Evolutionary conservation across 2,888 invertebrate genomes (phyloP), one percentile per base, ranked within the genome.

Genomic region (Hyposoter dolosus): DNA sequence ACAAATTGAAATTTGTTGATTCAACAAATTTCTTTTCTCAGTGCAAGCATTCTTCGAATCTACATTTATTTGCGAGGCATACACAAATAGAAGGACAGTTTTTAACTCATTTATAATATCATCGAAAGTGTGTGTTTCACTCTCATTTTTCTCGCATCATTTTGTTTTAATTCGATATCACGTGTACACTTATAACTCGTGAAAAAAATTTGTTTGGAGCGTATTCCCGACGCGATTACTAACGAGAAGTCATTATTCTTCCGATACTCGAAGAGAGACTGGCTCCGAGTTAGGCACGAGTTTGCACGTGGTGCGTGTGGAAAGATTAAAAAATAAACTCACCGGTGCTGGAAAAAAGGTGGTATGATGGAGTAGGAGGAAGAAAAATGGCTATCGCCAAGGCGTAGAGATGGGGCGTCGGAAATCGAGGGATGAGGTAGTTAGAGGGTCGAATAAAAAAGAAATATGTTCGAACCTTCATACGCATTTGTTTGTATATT

Each of bases 201-300:
- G 12, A 45, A n/a, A 28, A 74, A 76, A 78, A 63, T 68, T n/a
- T 60, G 68, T 85, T 79, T 60, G 81, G 68, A 76, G 40, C 32
- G 50, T 65, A 77, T 72, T 53, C 65, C 56, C 75, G 72, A 76
- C 75, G 83, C 83, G 76, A 77, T 86, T 81, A 74, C 83, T 83
- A 81, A 83, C 83, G 83, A 86, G 86, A 83, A 81, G 77, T 74
- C 86, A 83, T 86, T 86, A 86, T 86, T 83, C 86, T 86, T 86
- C 45, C 83, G 77, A 83, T 81, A 81, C 81, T 77, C 77, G 80
- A 80, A 83, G 83, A 60, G 60, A 60, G 60, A 47, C 45, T 47
- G 40, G 72, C 40, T 43, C 19, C 23, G 72, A 28, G 79, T 76
- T 65, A 53, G 68, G 68, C 15, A 15, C 15, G 12, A 28, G 60